Percentiles rank a stretch among this genome's conserved stretches.
These are phyloP conservation scores for Sminthurides aquaticus DNA, from an alignment of 2,888 invertebrate species.

Conservation along the genomic window DNA sequence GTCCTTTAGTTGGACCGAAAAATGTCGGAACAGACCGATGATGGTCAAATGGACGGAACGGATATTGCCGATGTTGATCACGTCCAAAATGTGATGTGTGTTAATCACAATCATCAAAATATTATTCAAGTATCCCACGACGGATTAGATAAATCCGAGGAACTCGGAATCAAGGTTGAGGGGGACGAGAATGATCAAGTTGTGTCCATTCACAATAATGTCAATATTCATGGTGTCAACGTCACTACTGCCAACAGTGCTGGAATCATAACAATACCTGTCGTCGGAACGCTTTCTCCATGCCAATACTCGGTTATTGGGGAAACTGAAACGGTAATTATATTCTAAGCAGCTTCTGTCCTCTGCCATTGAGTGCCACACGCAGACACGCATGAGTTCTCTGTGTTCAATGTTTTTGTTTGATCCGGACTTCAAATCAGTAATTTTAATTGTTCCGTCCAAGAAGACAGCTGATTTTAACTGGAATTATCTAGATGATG, in stretches of 20 bases:
- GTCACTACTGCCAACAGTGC: conserved; percentile 35
- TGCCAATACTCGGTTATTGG: conserved; percentile 39
- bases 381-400: no score
- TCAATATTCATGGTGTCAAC: conserved; percentile 36
- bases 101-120: conserved; percentile 20
- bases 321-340: conserved; percentile 36
- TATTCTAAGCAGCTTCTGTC: no score
- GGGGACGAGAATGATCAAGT: conserved; percentile 14
- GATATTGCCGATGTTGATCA: conserved; percentile 34
- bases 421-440: no score
- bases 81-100: conserved; percentile 22
- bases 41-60: conserved; percentile 32
- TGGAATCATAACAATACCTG: conserved; percentile 41
- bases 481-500: no score
- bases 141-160: not conserved
- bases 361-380: no score
- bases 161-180: conserved; percentile 3
- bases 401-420: no score
- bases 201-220: conserved; percentile 30
- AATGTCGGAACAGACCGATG: conserved; percentile 40
- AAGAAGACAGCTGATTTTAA: no score
- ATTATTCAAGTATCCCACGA: conserved; percentile 6
- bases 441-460: no score
- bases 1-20: conserved; percentile 7
- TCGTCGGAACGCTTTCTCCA: conserved; percentile 28